A percentile compares a stretch with the other conserved stretches of the same genome.
Conservation (phyloP, 2,113 vertebrate genomes). For the Melanerpes formicivorus region DNA sequence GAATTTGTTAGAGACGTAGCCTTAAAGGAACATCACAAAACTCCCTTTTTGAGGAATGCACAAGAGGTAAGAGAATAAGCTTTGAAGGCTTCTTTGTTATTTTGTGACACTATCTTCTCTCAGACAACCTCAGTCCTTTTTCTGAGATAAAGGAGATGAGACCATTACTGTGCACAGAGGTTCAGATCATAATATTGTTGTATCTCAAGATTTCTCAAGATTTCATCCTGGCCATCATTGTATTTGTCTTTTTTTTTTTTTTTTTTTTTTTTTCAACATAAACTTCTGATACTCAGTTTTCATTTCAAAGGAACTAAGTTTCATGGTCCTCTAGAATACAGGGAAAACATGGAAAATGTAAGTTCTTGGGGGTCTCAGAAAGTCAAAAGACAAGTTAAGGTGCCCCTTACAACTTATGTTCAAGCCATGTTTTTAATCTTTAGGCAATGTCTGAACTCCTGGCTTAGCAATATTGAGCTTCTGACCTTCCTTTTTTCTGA, state of each 20-base stretch:
- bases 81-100: not conserved
- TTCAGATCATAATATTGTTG: not conserved
- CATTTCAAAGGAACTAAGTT: not conserved
- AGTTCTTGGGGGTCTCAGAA: not conserved
- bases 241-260: not conserved
- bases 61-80: not conserved
- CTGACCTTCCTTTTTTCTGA: not conserved
- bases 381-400: not conserved
- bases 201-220: not conserved
- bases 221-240: not conserved
- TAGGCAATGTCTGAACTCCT: not conserved
- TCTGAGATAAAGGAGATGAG: not conserved
- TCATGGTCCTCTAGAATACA: not conserved
- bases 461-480: not conserved
- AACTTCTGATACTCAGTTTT: not conserved
- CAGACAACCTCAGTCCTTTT: not conserved
- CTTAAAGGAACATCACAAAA: not conserved
- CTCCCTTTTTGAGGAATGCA: not conserved
- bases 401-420: not conserved
- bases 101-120: not conserved
- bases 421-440: not conserved
- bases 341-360: not conserved
- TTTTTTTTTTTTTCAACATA: not conserved
- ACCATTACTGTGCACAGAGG: not conserved
- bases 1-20: not conserved